Evolutionary conservation across 2,797 vertebrate genomes (phyloP).

Genomic region (Miichthys miiuy): DNA sequence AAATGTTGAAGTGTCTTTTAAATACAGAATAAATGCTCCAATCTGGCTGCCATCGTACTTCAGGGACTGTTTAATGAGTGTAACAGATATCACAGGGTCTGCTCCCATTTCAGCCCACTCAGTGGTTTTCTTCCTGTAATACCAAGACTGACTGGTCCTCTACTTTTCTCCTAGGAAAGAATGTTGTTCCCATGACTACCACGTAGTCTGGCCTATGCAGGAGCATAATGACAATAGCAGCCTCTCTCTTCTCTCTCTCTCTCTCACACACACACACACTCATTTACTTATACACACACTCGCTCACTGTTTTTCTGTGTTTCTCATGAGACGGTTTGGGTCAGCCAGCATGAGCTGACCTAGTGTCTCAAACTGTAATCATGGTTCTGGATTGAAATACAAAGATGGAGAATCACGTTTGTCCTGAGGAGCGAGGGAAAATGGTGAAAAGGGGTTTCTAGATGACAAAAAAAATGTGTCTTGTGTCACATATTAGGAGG

Average conservation of each 20-base stretch:
- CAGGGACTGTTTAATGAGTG: constrained; percentile 28
- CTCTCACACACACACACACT: constrained; percentile 7
- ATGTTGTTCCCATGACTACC: constrained; percentile 70
- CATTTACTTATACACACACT: constrained; percentile 8
- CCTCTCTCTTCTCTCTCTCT: constrained; percentile 22
- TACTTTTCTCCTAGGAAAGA: constrained; percentile 64
- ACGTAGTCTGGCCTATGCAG: constrained; percentile 40
- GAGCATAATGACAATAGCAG: constrained; percentile 66
- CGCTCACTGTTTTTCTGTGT: constrained; percentile 25
- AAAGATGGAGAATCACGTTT: too few species aligned
- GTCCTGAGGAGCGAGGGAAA: neutral
- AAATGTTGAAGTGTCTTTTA: neutral
- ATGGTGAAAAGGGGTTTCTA: neutral
- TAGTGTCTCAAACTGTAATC: neutral
- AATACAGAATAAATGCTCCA: constrained; percentile 4
- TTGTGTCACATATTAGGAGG: too few species aligned
- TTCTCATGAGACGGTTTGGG: constrained; percentile 8
- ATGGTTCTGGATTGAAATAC: neutral
- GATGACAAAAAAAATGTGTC: neutral
- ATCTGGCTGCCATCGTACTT: neutral
- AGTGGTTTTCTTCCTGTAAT: constrained; percentile 42
- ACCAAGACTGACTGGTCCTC: constrained; percentile 29
- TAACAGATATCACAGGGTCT: constrained; percentile 37
- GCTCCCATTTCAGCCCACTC: constrained; percentile 37
- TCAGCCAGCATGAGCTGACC: constrained; percentile 27